Evolutionary conservation across 2,888 invertebrate species (phyloP).

Genomic region (Melanophora roralis): DNA sequence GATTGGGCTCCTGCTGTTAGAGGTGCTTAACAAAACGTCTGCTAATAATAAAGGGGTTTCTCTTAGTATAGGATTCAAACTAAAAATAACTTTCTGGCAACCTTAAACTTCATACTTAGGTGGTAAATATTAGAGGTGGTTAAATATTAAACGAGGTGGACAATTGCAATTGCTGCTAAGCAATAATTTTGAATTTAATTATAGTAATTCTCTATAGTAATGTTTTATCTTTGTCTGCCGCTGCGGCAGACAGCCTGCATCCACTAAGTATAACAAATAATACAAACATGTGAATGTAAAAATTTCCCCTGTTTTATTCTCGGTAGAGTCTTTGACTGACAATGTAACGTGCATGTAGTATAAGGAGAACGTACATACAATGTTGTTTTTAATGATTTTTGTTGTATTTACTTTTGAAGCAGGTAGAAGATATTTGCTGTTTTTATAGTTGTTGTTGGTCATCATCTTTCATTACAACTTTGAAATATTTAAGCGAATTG

Average conservation of each 20-base stretch:
- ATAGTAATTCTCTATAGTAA: slow-evolving; percentile 70
- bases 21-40: too few relatives aligned
- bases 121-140: slow-evolving; percentile 28
- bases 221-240: slow-evolving; percentile 54
- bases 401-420: not conserved
- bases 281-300: not conserved
- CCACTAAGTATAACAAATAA: slow-evolving; percentile 3
- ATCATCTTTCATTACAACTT: slow-evolving; percentile 19
- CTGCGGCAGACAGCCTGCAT: not conserved
- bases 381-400: slow-evolving; percentile 41
- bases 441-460: not conserved
- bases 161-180: slow-evolving; percentile 74
- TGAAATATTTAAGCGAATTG: slow-evolving; percentile 48
- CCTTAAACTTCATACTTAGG: not conserved
- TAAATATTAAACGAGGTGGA: slow-evolving; percentile 69
- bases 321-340: not conserved
- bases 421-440: not conserved
- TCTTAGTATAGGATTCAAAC: too few relatives aligned
- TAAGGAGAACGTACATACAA: slow-evolving; percentile 1
- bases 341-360: not conserved
- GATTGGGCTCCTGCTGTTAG: too few relatives aligned
- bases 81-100: too few relatives aligned
- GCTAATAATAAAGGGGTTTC: too few relatives aligned
- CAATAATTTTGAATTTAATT: slow-evolving; percentile 76
- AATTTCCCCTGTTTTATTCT: not conserved